Percentiles rank a stretch among this genome's conserved stretches.
These are phyloP conservation scores for Amaurobius ferox DNA, from an alignment of 2,888 invertebrate species.

Conservation along the genomic window DNA sequence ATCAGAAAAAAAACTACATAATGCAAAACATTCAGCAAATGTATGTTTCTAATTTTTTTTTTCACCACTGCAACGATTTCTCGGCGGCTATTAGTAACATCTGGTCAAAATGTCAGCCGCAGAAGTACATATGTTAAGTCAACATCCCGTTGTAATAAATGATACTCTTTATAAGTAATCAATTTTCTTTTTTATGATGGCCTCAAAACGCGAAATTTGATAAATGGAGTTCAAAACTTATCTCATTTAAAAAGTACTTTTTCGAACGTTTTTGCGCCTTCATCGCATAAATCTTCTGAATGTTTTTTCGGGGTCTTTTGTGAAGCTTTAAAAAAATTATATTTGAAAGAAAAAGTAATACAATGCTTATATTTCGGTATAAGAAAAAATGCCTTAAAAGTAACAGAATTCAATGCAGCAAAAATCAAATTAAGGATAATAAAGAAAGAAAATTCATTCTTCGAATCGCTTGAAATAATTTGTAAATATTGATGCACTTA, in stretches of 20 bases:
- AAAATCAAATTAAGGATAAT: too few relatives aligned
- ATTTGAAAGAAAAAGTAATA: too few relatives aligned
- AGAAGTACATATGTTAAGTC: background rate
- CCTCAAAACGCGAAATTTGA: background rate
- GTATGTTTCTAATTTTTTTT: background rate
- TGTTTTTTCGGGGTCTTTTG: too few relatives aligned
- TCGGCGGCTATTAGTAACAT: background rate
- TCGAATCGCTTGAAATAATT: too few relatives aligned
- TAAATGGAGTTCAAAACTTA: background rate
- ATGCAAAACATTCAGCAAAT: background rate
- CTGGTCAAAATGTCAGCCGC: background rate
- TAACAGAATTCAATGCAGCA: too few relatives aligned
- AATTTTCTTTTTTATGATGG: background rate
- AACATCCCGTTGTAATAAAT: conserved; percentile 6
- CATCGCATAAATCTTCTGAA: background rate
- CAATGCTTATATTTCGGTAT: too few relatives aligned
- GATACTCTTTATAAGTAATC: background rate
- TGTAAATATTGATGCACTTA: too few relatives aligned
- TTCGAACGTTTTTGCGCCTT: background rate
- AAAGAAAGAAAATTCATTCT: too few relatives aligned
- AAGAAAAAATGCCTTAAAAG: too few relatives aligned
- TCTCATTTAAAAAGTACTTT: background rate
- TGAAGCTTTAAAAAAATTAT: too few relatives aligned
- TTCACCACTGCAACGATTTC: background rate
- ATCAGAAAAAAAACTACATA: background rate